These are phyloP conservation scores for Fulmarus glacialis DNA, from an alignment of 2,113 vertebrate species.

Conservation along the genomic window DNA sequence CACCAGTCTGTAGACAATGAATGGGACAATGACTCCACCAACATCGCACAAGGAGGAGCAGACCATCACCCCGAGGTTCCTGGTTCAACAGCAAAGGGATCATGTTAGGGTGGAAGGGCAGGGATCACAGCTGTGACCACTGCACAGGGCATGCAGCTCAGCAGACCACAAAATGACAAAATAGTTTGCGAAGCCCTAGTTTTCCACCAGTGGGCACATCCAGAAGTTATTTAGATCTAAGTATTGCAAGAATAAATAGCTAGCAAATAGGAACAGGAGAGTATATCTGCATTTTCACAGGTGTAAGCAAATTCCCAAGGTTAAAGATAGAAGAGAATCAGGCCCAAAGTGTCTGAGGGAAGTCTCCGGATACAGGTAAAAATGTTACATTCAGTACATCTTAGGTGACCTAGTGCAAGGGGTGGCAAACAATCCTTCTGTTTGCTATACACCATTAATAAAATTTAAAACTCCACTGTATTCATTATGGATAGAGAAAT, in stretches of 20 bases:
- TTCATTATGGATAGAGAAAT: neutral
- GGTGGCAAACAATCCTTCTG: neutral
- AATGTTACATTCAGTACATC: neutral
- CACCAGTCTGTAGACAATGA: constrained; percentile 89
- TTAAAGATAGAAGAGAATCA: neutral
- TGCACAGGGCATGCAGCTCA: neutral
- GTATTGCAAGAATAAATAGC: neutral
- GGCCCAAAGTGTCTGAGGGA: neutral
- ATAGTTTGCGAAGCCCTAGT: neutral
- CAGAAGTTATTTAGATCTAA: neutral
- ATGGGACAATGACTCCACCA: constrained; percentile 86
- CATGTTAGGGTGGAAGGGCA: neutral
- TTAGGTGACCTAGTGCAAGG: neutral
- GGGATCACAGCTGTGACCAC: neutral
- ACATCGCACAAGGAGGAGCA: constrained; percentile 89
- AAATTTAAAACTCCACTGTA: neutral
- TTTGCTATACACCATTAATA: neutral
- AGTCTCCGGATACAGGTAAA: neutral
- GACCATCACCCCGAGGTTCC: constrained; percentile 88
- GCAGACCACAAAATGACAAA: neutral
- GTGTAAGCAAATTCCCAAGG: neutral
- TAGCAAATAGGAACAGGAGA: neutral
- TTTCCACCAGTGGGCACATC: neutral
- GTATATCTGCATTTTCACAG: neutral
- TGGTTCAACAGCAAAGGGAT: constrained; percentile 45